phyloP scores from a whole-genome alignment of 2,888 invertebrate species.

The Tanytarsus gracilentus region DNA sequence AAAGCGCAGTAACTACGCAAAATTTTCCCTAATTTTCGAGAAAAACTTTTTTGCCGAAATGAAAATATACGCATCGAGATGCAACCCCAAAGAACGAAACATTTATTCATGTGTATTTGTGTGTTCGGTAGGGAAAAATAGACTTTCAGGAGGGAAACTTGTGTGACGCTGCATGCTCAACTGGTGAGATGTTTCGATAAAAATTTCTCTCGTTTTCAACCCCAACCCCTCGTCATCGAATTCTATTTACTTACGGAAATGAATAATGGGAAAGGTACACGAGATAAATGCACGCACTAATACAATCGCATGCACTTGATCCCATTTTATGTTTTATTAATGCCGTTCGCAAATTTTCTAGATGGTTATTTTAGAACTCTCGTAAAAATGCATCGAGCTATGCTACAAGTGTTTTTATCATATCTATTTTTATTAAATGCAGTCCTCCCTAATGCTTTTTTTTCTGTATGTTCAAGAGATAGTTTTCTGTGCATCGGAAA shows the following conservation, averaged over 20 bases:
- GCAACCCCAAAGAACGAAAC: not conserved
- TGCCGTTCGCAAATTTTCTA: not conserved
- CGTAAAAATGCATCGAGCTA: no score
- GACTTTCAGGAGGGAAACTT: constrained; percentile 26
- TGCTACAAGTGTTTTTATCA: no score
- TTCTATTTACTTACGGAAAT: not conserved
- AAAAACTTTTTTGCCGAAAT: not conserved
- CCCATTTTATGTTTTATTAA: not conserved
- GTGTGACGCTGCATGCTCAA: no score
- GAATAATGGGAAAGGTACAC: not conserved
- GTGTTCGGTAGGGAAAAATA: not conserved
- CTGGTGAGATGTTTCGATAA: no score
- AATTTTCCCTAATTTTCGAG: not conserved
- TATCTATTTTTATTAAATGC: no score
- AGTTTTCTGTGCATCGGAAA: no score
- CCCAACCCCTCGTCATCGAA: not conserved
- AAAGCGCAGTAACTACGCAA: not conserved
- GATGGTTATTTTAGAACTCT: not conserved
- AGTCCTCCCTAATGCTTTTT: no score
- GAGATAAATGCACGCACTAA: not conserved
- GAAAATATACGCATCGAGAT: not conserved
- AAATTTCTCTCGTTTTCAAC: not conserved
- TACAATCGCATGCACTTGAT: not conserved
- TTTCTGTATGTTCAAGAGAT: no score
- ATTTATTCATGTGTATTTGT: not conserved